A percentile compares a stretch with the other conserved stretches of the same genome.
These are phyloP conservation scores for Triplophysa bombifrons DNA, from an alignment of 2,797 vertebrate genomes.

Conservation along the genomic window DNA sequence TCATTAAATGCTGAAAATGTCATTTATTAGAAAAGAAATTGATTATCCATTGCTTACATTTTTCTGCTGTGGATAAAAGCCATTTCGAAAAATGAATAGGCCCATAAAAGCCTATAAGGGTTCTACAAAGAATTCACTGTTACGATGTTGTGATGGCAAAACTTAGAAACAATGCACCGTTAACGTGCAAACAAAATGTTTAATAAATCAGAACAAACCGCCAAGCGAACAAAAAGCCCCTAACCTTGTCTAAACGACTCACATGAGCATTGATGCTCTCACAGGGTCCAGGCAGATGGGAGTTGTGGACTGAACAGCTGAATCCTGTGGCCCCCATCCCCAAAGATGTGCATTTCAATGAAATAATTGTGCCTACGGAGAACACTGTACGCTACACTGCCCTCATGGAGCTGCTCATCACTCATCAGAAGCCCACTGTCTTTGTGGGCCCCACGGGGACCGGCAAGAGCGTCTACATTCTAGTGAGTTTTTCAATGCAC, in stretches of 20 bases:
- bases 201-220: slow-evolving; percentile 11
- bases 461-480: slow-evolving; percentile 90
- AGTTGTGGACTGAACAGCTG: slow-evolving; percentile 84
- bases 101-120: slow-evolving; percentile 13
- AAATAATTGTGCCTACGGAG: slow-evolving; percentile 91
- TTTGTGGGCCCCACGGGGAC: slow-evolving; percentile 92
- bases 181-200: background rate
- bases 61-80: slow-evolving; percentile 21
- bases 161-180: background rate
- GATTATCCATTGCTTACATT: slow-evolving; percentile 43
- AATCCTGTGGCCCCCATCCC: slow-evolving; percentile 74
- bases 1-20: slow-evolving; percentile 52
- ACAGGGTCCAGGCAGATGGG: slow-evolving; percentile 87
- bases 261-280: slow-evolving; percentile 7
- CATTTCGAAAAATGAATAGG: slow-evolving; percentile 26
- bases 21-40: slow-evolving; percentile 45
- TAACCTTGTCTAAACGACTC: slow-evolving; percentile 8
- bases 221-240: background rate
- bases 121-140: slow-evolving; percentile 12
- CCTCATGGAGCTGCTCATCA: slow-evolving; percentile 85
- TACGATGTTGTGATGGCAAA: background rate
- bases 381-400: slow-evolving; percentile 86
- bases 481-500: slow-evolving; percentile 74
- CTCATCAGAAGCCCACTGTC: slow-evolving; percentile 86
- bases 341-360: slow-evolving; percentile 84